Evolutionary conservation across 2,113 vertebrate species (phyloP).

Genomic region (Hippocampus guttulatus): DNA sequence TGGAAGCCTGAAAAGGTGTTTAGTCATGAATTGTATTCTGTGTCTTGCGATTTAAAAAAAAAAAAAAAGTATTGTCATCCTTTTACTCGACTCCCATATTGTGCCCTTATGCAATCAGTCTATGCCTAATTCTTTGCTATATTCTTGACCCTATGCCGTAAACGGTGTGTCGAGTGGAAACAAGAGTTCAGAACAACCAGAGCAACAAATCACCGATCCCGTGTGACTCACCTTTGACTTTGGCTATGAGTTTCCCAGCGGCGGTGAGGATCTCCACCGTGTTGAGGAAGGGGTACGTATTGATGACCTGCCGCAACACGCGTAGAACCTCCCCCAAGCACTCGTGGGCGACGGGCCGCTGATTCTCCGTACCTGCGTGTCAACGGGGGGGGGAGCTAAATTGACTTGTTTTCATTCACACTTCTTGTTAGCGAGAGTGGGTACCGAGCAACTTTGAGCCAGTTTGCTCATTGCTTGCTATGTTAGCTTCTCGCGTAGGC

Average conservation of each 20-base stretch:
- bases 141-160: too few species aligned
- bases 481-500: too few species aligned
- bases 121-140: background rate
- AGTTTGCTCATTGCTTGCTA: background rate
- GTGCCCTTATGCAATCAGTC: too few species aligned
- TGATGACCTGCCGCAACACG: conserved; percentile 86
- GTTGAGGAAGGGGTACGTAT: conserved; percentile 88
- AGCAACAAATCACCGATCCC: background rate
- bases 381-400: background rate
- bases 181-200: background rate
- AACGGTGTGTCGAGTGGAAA: background rate
- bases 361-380: conserved; percentile 78
- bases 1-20: conserved; percentile 80
- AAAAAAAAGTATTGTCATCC: too few species aligned
- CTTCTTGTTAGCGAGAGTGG: too few species aligned
- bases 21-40: background rate
- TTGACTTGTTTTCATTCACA: too few species aligned
- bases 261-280: conserved; percentile 93
- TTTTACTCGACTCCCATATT: too few species aligned
- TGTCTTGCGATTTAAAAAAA: background rate
- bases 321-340: conserved; percentile 86
- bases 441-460: background rate
- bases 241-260: conserved; percentile 89
- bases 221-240: conserved; percentile 82
- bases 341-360: conserved; percentile 84